Base-by-base conservation (phyloP, 1,140 invertebrate genomes). In the Megalopta genalis region DNA sequence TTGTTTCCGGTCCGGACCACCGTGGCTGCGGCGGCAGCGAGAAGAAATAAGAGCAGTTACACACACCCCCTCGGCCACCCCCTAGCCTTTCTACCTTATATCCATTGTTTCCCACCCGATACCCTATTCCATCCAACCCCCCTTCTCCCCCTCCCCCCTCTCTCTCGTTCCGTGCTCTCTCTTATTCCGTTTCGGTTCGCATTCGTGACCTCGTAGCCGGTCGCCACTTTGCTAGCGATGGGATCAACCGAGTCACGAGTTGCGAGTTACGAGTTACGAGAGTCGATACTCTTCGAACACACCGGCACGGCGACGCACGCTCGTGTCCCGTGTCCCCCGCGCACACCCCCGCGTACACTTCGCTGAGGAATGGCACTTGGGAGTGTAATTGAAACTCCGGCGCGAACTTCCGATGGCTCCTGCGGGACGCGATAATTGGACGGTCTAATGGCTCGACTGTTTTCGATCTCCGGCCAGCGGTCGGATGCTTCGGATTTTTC, bases 21-120 rank as follows among this genome's bases (percentile, higher is more conserved):
- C 54, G 54, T 4, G 32, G 32, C 10, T 14, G 42, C 42, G 42
- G 42, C 37, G 59, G 66, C 76, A 59, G 68, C 64, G 76, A 66
- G 77, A 84, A 84, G 80, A 80, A 86, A 82, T 80, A 77, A 77
- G 78, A 86, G 68, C 82, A 81, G 82, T 84, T 86, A 81, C 79
- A 79, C 73, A 49, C 59, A 66, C 59, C 46, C 57, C 60, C 42
- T 32, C n/a, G 14, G 46, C 46, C 62, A 54, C 57, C 67, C 32
- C 52, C 72, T 71, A 72, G 52, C 71, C 83, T 79, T 75, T 79
- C 75, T 64, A 74, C 75, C 77, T 80, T 82, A 71, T 69, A 71
- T 69, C 77, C 80, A 82, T 82, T 84, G 80, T 86, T 85, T 68
- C 68, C 80, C 76, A 67, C 77, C 83, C 77, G 80, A 82, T 84